Conservation (phyloP, 2,113 vertebrate species). For the Bujurquina vittata region DNA sequence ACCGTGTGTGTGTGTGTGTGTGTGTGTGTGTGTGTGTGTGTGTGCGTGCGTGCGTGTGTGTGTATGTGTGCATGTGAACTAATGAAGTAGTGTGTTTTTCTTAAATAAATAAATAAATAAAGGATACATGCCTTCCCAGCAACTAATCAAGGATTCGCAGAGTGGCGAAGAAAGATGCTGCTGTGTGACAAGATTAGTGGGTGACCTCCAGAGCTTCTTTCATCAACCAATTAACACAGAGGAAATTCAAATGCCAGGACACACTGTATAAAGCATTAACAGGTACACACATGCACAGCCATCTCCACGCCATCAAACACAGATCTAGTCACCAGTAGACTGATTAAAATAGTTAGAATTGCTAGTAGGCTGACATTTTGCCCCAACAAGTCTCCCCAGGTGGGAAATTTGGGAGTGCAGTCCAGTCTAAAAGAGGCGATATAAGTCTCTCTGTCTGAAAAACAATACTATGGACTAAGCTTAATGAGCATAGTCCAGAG, state of each 20-base stretch:
- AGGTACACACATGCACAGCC: constrained; percentile 24
- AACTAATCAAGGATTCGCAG: constrained; percentile 62
- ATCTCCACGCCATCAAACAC: constrained; percentile 23
- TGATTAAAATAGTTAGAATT: constrained; percentile 59
- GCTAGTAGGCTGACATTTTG: constrained; percentile 46
- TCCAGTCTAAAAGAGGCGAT: constrained; percentile 23
- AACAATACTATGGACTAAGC: constrained; percentile 59
- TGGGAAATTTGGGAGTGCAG: constrained; percentile 34
- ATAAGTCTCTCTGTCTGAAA: constrained; percentile 47
- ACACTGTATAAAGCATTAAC: constrained; percentile 23
- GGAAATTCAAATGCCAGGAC: constrained; percentile 59
- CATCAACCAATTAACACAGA: constrained; percentile 74
- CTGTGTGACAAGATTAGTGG: constrained; percentile 65
- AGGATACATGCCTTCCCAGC: constrained; percentile 44
- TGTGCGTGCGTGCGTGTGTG: background rate
- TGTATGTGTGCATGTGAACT: constrained; percentile 13
- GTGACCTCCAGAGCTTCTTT: constrained; percentile 68
- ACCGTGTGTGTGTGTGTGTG: background rate
- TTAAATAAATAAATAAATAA: constrained; percentile 7
- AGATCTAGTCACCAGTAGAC: constrained; percentile 11
- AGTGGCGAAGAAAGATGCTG: constrained; percentile 35
- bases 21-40: background rate
- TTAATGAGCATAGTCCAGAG: constrained; percentile 72
- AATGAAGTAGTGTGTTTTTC: constrained; percentile 58
- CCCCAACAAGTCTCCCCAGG: constrained; percentile 42